Base-by-base conservation (phyloP, 2,888 invertebrate species). In the Colletes collaris region DNA sequence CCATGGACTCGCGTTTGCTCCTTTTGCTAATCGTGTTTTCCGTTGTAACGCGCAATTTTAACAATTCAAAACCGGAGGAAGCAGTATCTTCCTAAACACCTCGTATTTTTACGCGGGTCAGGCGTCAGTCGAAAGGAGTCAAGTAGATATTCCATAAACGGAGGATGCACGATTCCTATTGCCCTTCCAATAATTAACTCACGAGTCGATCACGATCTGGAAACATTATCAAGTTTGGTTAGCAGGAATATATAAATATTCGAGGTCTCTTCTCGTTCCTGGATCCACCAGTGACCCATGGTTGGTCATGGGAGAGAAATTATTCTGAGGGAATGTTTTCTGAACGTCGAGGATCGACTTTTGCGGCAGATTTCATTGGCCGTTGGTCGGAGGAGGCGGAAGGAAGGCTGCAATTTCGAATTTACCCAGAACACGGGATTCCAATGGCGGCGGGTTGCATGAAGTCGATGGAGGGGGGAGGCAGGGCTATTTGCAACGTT, bases 371-470 rank as follows among this genome's bases (percentile, higher is more conserved):
- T 65, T 40, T 52, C 53, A 59, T 73, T 8, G 59, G 19, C 59
- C 49, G 60, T 46, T 2, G 0, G 52, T 0, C 7, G 13, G 10
- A 0, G 11, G 0, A 59, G 52, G 44, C 75, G 49, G 62, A 46
- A 27, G 63, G 7, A 16, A 56, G 70, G 35, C 46, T 66, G 55
- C 64, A 78, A 79, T 79, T 79, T 79, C 44, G 67, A 44, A 37
- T 79, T 79, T 55, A 55, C 11, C 58, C 53, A 52, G 72, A 40
- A 53, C 59, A 67, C 63, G 37, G 58, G 35, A 68, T 53, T 66
- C 16, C 63, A 10, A 27, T 2, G 49, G 44, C 35, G 72, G 19
- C 4, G 53, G 11, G 6, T 8, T 3, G 35, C 8, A 5, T 3
- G 35, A 8, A 10, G 10, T 2, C 3, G 0, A 2, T 10, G 13